Conservation (phyloP, 2,888 invertebrate species). For the Volucella zonaria region DNA sequence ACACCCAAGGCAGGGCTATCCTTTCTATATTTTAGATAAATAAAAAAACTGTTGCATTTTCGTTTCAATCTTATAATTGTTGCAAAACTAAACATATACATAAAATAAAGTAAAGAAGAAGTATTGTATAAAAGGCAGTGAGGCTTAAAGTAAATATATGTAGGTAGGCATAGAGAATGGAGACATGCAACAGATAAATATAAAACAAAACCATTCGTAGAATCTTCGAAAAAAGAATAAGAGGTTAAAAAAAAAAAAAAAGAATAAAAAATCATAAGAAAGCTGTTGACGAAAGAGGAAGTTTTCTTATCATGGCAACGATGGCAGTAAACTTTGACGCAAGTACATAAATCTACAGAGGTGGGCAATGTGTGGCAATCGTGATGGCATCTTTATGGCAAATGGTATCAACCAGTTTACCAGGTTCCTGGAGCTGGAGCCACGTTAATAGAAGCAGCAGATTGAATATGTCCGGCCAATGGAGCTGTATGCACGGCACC, state of each 20-base stretch:
- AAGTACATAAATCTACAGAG: slow-evolving; percentile 42
- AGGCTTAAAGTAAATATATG: slow-evolving; percentile 44
- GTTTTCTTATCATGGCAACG: slow-evolving; percentile 47
- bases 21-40: too few species aligned
- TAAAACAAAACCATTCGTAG: too few species aligned
- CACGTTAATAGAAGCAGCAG: slow-evolving; percentile 80
- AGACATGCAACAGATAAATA: too few species aligned
- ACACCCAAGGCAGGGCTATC: too few species aligned
- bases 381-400: slow-evolving; percentile 17
- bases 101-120: slow-evolving; percentile 16
- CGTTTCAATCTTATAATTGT: slow-evolving; percentile 71
- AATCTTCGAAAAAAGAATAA: not conserved
- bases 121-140: slow-evolving; percentile 28
- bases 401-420: slow-evolving; percentile 56
- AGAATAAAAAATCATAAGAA: not conserved
- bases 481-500: slow-evolving; percentile 83
- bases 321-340: slow-evolving; percentile 25
- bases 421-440: slow-evolving; percentile 83
- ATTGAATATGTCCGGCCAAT: slow-evolving; percentile 81
- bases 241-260: not conserved
- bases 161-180: slow-evolving; percentile 17
- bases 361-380: slow-evolving; percentile 47
- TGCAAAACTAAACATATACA: slow-evolving; percentile 61
- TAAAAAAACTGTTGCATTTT: slow-evolving; percentile 17
- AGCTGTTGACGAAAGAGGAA: slow-evolving; percentile 63